These are phyloP conservation scores for Pelmatolapia mariae DNA, from an alignment of 2,113 vertebrate genomes.

Conservation along the genomic window DNA sequence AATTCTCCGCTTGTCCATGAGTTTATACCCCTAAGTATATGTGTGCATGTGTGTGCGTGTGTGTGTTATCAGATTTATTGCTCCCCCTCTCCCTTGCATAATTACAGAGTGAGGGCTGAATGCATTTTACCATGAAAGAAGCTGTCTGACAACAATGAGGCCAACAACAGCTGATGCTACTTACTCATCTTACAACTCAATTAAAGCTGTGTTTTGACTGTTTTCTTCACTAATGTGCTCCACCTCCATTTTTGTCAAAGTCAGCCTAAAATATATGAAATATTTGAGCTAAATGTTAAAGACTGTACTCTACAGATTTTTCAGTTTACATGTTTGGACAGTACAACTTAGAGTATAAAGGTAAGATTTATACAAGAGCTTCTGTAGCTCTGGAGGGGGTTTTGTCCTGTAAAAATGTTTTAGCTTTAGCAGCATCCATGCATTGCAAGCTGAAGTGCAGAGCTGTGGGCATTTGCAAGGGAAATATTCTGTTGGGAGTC, in stretches of 20 bases:
- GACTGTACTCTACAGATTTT: background rate
- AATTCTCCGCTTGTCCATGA: conserved; percentile 49
- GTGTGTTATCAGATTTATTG: conserved; percentile 30
- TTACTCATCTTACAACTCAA: conserved; percentile 31
- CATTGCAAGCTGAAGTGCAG: background rate
- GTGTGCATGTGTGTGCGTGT: background rate
- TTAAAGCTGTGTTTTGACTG: conserved; percentile 23
- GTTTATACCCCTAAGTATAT: conserved; percentile 36
- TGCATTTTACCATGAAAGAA: conserved; percentile 33
- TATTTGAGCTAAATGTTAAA: background rate
- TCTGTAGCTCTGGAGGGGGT: background rate
- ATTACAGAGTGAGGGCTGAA: conserved; percentile 39
- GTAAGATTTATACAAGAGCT: background rate
- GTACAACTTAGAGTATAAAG: background rate
- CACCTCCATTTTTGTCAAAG: background rate
- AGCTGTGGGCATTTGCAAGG: background rate
- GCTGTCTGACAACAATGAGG: conserved; percentile 47
- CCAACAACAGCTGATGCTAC: conserved; percentile 51
- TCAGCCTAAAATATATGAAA: background rate
- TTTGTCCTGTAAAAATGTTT: background rate
- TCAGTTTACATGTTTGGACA: background rate
- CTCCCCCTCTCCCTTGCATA: conserved; percentile 27
- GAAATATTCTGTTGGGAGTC: background rate
- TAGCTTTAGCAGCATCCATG: background rate
- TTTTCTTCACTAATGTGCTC: background rate